A percentile compares a stretch with the other conserved stretches of the same genome.
phyloP scores from a whole-genome alignment of 2,113 vertebrate species.

The human (Homo sapiens) region GRCh38 chr4:53864501-53865000 shows the following conservation, averaged over 20 bases:
- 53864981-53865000: neutral
- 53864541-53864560: neutral
- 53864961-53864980: neutral
- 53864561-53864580: neutral
- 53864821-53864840: neutral
- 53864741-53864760: neutral
- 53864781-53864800: neutral
- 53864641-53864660: neutral
- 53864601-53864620: neutral
- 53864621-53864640: neutral
- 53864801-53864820: neutral
- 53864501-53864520: neutral
- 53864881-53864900: neutral
- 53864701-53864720: neutral
- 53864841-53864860: neutral
- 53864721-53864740: neutral
- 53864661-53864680: neutral
- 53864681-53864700: neutral
- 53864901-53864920: neutral
- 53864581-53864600: neutral
- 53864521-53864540: neutral
- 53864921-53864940: neutral
- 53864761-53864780: neutral
- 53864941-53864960: neutral
- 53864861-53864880: neutral